phyloP scores from a whole-genome alignment of 2,888 invertebrate genomes.

The Melanostoma mellinum region DNA sequence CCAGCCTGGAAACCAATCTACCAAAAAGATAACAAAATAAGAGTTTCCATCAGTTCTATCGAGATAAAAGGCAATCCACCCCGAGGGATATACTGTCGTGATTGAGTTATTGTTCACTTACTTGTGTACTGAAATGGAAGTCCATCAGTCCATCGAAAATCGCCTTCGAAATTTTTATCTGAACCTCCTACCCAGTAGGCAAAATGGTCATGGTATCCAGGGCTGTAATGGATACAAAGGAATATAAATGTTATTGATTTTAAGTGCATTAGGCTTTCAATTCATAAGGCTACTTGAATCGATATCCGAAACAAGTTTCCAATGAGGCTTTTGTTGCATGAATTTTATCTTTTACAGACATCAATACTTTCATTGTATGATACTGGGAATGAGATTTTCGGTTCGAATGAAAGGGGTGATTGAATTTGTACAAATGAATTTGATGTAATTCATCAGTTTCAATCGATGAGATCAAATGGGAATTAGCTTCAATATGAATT shows the following conservation, averaged over 20 bases:
- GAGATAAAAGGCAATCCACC: not conserved
- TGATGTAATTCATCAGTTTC: too few relatives aligned
- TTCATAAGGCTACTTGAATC: too few relatives aligned
- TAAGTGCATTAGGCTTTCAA: too few relatives aligned
- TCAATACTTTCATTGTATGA: too few relatives aligned
- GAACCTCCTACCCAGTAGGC: conserved; percentile 93
- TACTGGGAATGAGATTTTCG: too few relatives aligned
- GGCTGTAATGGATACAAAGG: conserved; percentile 82
- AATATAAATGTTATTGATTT: not conserved
- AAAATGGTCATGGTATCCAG: conserved; percentile 86
- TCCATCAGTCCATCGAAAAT: conserved; percentile 91
- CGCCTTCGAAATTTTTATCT: conserved; percentile 89
- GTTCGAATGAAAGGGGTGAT: too few relatives aligned
- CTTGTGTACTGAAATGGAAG: conserved; percentile 89
- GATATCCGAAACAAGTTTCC: too few relatives aligned
- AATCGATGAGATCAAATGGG: too few relatives aligned
- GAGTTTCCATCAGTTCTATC: not conserved
- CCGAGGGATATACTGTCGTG: not conserved
- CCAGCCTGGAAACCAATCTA: conserved; percentile 94
- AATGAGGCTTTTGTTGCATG: too few relatives aligned
- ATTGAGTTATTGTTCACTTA: conserved; percentile 82
- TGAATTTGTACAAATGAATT: too few relatives aligned
- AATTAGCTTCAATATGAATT: too few relatives aligned
- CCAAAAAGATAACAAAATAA: conserved; percentile 59
- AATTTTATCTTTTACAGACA: too few relatives aligned